Base-by-base conservation (phyloP, 2,888 invertebrate species). In the Stenurella melanura region DNA sequence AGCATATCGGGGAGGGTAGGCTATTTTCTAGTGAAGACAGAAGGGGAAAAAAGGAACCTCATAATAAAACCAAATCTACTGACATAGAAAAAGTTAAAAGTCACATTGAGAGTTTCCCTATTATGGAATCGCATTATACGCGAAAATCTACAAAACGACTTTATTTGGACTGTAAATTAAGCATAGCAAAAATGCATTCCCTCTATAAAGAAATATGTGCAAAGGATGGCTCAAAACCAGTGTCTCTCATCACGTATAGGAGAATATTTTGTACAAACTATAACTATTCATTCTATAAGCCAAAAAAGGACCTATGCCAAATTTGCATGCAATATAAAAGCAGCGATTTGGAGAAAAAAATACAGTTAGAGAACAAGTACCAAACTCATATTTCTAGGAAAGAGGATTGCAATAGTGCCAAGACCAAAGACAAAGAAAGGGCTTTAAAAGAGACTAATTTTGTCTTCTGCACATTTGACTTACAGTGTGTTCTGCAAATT, bases 81-180 rank as follows among this genome's bases (percentile, higher is more conserved):
- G 80, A 76, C 30, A 56, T 80, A 12, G 68, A 64, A 61, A 72
- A 58, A 34, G 82, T 82, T 4, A 6, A 81, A 81, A 68, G 56
- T 0, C 82, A 83, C 58, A 82, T 83, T 56, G 77, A 78, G 21
- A 79, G 79, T 70, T 83, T 83, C 73, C 80, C 82, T 12, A 72
- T 61, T 17, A 79, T 82, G 69, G 80, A 83, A 66, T 79, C 79
- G 9, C 80, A 83, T 50, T 82, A 80, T 42, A 76, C 72, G 19
- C 57, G 80, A 38, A 80, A 78, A 69, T 73, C 66, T 58, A 81
- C 79, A 15, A 75, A 76, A 64, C 69, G 80, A 42, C 73, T 75
- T 64, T 83, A 84, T 72, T 74, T 81, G 15, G 81, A 83, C 63
- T 58, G 54, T 5, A 81, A 34, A 9, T 34, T 34, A 78, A 63